A percentile compares a stretch with the other conserved stretches of the same genome.
phyloP scores from a whole-genome alignment of 2,113 vertebrate genomes.

The Solenodon paradoxus region DNA sequence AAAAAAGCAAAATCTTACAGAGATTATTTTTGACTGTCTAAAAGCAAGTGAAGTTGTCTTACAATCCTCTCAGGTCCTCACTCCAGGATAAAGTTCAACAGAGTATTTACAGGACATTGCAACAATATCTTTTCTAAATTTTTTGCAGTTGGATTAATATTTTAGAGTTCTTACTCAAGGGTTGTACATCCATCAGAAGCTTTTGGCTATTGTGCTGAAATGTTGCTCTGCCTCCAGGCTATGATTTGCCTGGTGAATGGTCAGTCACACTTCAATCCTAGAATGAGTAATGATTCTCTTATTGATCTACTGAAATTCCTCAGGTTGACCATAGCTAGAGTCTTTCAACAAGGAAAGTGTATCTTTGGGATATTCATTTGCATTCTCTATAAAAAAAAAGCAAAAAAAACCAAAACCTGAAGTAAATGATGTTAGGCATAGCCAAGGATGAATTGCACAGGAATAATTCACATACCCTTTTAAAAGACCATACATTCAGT shows the following conservation, averaged over 20 bases:
- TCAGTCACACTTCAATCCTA: neutral
- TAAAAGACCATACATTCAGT: constrained; percentile 23
- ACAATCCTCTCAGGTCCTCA: neutral
- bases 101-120: neutral
- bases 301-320: neutral
- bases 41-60: neutral
- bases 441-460: neutral
- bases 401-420: neutral
- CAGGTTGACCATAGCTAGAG: neutral
- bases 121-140: neutral
- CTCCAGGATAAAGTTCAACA: neutral
- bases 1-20: neutral
- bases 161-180: neutral
- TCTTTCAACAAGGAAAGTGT: neutral
- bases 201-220: neutral
- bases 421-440: neutral
- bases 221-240: neutral
- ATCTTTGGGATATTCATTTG: neutral
- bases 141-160: neutral
- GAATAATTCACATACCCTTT: neutral
- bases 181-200: neutral
- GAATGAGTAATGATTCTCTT: neutral
- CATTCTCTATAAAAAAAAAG: neutral
- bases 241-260: neutral
- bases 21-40: neutral